phyloP scores from a whole-genome alignment of 2,113 vertebrate genomes.

The Phylloscopus whistleri region DNA sequence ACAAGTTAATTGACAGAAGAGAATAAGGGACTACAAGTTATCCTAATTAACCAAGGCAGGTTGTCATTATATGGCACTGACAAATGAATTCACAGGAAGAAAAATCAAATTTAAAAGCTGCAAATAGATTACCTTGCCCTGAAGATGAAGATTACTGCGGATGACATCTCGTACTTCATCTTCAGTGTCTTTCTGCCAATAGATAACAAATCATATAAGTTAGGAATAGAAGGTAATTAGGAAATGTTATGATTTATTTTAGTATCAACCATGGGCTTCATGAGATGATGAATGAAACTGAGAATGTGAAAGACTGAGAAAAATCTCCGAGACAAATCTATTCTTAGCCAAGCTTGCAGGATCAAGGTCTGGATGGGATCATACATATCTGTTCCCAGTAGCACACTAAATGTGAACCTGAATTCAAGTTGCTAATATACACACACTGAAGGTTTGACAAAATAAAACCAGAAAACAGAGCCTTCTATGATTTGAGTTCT shows the following conservation, averaged over 20 bases:
- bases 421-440: neutral
- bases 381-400: neutral
- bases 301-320: neutral
- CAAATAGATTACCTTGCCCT: constrained; percentile 86
- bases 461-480: neutral
- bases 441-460: neutral
- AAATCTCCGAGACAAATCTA: neutral
- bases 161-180: constrained; percentile 91
- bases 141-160: constrained; percentile 89
- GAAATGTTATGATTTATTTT: neutral
- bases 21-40: neutral
- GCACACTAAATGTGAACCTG: neutral
- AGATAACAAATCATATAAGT: constrained; percentile 13
- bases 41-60: neutral
- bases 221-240: neutral
- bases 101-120: neutral
- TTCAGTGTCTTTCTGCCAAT: constrained; percentile 93
- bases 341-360: neutral
- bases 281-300: neutral
- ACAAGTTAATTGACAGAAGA: neutral
- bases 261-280: neutral
- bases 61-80: neutral
- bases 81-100: neutral
- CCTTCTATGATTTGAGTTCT: neutral
- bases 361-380: neutral